Conservation (phyloP, 2,888 invertebrate genomes). For the Eudasyphora cyanicolor region DNA sequence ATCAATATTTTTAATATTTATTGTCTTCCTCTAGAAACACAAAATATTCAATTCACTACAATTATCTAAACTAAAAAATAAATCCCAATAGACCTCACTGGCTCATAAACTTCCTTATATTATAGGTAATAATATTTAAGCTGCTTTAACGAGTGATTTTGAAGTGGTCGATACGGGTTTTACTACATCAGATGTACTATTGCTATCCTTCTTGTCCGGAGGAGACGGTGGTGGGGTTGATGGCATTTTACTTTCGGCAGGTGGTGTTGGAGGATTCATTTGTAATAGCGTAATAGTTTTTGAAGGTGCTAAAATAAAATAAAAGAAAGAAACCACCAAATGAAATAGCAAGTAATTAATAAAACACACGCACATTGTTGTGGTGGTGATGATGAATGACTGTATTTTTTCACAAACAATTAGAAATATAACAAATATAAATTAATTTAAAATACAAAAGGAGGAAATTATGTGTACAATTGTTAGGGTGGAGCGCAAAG, state of each 20-base stretch:
- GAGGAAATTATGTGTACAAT: neutral
- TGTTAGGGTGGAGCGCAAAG: neutral
- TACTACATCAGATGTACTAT: neutral
- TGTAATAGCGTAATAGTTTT: neutral
- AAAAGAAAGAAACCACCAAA: neutral
- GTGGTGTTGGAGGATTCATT: neutral
- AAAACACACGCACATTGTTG: neutral
- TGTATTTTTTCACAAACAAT: neutral
- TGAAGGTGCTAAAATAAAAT: neutral
- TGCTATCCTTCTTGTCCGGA: neutral
- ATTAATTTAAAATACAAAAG: neutral
- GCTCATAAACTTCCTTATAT: neutral
- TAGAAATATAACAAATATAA: neutral
- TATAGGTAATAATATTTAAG: neutral
- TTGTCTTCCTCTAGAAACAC: neutral
- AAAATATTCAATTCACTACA: neutral
- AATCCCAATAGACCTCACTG: too few species aligned
- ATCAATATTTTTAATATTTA: neutral
- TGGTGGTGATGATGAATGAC: too few species aligned
- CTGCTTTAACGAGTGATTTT: neutral
- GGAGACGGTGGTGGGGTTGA: neutral
- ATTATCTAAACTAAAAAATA: neutral
- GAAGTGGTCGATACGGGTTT: neutral
- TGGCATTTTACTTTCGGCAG: conserved; percentile 1
- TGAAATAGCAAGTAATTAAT: neutral